phyloP scores from a whole-genome alignment of 2,113 vertebrate species.

The Tichodroma muraria region DNA sequence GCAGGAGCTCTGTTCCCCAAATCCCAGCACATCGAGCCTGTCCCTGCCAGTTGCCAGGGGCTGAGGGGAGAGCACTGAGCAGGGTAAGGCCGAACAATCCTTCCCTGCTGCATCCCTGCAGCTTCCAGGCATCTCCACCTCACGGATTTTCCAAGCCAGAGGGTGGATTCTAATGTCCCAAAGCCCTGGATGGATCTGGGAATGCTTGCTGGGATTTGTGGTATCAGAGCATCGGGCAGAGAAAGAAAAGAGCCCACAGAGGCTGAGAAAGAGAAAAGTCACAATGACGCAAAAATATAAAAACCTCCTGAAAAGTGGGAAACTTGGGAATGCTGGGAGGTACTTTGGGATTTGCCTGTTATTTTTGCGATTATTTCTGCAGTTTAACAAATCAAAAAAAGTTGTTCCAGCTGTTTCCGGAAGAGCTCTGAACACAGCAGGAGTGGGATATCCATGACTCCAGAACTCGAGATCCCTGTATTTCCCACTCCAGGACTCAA shows the following conservation, averaged over 20 bases:
- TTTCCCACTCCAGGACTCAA: background rate
- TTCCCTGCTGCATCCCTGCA: background rate
- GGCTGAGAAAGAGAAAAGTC: background rate
- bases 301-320: background rate
- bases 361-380: background rate
- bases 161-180: background rate
- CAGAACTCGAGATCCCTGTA: fast-evolving
- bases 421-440: background rate
- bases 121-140: background rate
- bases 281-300: background rate
- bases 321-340: background rate
- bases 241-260: background rate
- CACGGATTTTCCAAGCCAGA: background rate
- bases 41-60: background rate
- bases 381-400: background rate
- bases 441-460: fast-evolving
- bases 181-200: background rate
- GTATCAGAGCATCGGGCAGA: background rate
- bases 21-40: background rate
- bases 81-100: fast-evolving
- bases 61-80: background rate
- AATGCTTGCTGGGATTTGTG: background rate
- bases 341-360: background rate
- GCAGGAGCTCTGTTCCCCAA: background rate
- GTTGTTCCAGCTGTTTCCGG: background rate